Conservation (phyloP, 2,113 vertebrate species). For the Prionailurus bengalensis region DNA sequence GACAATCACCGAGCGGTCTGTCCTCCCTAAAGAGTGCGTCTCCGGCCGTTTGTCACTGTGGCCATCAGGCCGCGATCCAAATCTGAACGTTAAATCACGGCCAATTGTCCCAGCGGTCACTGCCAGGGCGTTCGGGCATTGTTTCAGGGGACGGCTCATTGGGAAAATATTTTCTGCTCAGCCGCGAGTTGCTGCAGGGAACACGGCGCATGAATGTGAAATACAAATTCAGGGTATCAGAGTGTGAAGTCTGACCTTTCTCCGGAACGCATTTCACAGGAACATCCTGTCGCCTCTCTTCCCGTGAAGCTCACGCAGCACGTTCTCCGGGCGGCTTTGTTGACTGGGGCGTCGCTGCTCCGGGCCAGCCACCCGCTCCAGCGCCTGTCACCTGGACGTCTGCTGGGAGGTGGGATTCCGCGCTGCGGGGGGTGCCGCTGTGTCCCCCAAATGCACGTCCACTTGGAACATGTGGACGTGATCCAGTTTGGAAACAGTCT, state of each 20-base stretch:
- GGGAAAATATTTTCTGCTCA: constrained; percentile 87
- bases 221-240: constrained; percentile 60
- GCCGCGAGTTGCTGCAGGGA: constrained; percentile 83
- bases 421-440: accelerated
- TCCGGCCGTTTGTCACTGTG: constrained; percentile 65
- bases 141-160: constrained; percentile 86
- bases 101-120: constrained; percentile 77
- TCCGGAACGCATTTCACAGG: not conserved
- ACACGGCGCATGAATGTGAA: constrained; percentile 78
- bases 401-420: not conserved
- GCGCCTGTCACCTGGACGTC: not conserved
- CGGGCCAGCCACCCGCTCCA: accelerated
- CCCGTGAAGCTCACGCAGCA: accelerated
- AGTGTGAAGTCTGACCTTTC: constrained; percentile 78
- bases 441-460: accelerated
- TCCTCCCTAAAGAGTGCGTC: accelerated
- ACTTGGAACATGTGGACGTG: accelerated
- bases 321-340: accelerated
- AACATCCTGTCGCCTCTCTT: not conserved
- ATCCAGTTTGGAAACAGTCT: not conserved
- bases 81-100: constrained; percentile 82
- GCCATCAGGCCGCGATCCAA: constrained; percentile 72
- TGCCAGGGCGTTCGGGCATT: constrained; percentile 76
- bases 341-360: accelerated
- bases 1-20: constrained; percentile 19